Evolutionary conservation across 2,113 vertebrate species (phyloP).

Genomic region (Anhinga rufa): DNA sequence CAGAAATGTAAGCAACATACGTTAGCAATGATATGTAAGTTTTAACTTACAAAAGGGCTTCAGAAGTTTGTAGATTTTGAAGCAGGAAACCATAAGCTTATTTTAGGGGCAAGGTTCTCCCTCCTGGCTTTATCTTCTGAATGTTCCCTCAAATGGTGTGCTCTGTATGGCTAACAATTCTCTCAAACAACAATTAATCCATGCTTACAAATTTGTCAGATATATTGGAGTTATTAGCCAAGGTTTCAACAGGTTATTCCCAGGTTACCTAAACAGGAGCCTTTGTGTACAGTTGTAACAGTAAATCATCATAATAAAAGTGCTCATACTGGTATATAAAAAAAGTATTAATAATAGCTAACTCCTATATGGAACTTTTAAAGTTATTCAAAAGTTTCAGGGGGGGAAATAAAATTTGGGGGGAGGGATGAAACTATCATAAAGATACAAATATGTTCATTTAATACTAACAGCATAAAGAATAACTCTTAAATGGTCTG

Average conservation of each 20-base stretch:
- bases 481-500: not conserved
- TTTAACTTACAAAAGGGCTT: not conserved
- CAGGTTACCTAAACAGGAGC: not conserved
- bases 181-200: constrained; percentile 3
- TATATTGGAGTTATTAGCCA: not conserved
- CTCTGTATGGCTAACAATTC: not conserved
- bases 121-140: not conserved
- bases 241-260: constrained; percentile 21
- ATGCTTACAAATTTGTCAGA: constrained; percentile 3
- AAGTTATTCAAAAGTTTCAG: not conserved
- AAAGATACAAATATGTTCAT: not conserved
- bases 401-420: not conserved
- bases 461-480: not conserved
- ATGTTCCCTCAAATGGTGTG: not conserved
- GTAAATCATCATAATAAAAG: not conserved
- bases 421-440: not conserved
- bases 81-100: not conserved
- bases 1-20: not conserved
- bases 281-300: not conserved
- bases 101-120: not conserved
- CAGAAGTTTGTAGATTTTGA: not conserved
- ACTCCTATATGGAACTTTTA: not conserved
- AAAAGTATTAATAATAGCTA: not conserved
- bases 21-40: not conserved
- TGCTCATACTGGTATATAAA: not conserved